These are phyloP conservation scores for Choloepus hoffmanni DNA, from an alignment of 2,113 vertebrate species.

Conservation along the genomic window DNA sequence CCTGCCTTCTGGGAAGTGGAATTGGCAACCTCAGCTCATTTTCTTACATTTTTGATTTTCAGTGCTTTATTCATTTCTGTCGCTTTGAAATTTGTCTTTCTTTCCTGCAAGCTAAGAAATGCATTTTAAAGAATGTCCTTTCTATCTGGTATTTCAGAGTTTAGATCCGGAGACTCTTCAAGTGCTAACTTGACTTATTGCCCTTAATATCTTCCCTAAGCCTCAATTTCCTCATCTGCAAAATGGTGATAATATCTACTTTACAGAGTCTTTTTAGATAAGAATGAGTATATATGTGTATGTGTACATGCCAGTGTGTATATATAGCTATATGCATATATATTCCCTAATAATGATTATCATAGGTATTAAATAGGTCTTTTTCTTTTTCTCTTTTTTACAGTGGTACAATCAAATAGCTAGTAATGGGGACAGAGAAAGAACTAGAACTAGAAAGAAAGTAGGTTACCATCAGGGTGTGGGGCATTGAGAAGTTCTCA, in stretches of 20 bases:
- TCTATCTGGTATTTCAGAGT: not conserved
- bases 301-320: too few species aligned
- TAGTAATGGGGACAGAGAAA: not conserved
- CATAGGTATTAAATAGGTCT: too few species aligned
- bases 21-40: not conserved
- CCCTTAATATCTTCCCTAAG: not conserved
- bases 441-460: not conserved
- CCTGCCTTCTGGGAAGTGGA: not conserved
- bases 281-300: not conserved
- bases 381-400: not conserved
- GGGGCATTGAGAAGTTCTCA: not conserved
- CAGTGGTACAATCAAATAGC: fast-evolving
- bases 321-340: not conserved
- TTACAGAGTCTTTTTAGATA: not conserved
- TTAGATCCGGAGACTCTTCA: not conserved
- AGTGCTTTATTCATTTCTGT: not conserved
- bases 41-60: not conserved
- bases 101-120: not conserved
- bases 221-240: not conserved
- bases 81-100: not conserved
- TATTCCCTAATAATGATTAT: not conserved
- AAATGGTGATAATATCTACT: not conserved
- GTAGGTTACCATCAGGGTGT: fast-evolving
- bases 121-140: not conserved
- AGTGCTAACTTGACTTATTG: not conserved